Conservation (phyloP, 2,888 invertebrate species). For the Rotaria macrura region DNA sequence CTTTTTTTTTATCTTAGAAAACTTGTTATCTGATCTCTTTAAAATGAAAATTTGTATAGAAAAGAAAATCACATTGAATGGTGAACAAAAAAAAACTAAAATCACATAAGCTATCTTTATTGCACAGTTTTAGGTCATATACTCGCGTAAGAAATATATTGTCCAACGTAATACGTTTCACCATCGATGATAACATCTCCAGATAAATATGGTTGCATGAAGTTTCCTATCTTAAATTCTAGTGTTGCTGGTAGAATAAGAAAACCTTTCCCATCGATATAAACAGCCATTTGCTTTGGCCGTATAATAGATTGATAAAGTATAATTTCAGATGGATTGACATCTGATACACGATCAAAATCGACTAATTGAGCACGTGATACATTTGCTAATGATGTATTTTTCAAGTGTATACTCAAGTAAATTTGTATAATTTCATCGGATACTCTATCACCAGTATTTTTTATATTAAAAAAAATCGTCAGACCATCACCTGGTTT, state of each 20-base stretch:
- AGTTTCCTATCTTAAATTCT: neutral
- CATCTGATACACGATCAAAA: neutral
- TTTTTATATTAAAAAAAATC: neutral
- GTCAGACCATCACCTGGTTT: neutral
- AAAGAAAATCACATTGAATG: neutral
- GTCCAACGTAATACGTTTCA: neutral
- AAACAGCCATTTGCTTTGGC: conserved; percentile 9
- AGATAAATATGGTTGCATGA: neutral
- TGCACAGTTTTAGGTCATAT: neutral
- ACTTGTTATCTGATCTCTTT: neutral
- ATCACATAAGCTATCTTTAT: neutral
- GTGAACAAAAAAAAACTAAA: neutral
- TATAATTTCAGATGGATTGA: neutral
- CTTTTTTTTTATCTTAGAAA: neutral
- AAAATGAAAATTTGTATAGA: neutral
- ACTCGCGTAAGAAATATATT: neutral
- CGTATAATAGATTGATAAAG: neutral
- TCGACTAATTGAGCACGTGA: neutral
- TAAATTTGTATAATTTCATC: conserved; percentile 17
- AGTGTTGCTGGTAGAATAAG: neutral
- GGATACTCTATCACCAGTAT: neutral
- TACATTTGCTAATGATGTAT: neutral
- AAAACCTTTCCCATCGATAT: conserved; percentile 12
- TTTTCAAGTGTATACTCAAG: neutral
- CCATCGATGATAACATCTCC: neutral